These are phyloP conservation scores for Calameuta filiformis DNA, from an alignment of 2,888 invertebrate genomes.

Conservation along the genomic window DNA sequence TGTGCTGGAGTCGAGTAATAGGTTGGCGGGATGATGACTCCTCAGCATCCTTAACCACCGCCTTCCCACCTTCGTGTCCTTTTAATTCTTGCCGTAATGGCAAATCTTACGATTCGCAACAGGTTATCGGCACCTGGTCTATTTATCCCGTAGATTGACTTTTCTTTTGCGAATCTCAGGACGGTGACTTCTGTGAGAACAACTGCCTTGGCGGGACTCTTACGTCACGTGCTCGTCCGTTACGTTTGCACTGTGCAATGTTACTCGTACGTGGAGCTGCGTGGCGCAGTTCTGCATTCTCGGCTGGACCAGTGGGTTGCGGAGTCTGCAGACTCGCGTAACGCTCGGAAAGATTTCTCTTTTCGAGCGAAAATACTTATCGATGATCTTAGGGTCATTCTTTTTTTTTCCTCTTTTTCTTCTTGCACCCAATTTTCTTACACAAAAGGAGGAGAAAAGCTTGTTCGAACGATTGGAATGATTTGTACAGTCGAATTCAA, in stretches of 20 bases:
- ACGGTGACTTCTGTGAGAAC: not conserved
- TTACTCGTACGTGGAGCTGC: not conserved
- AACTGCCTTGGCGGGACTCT: not conserved
- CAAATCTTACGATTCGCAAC: conserved; percentile 11
- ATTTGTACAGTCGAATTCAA: not conserved
- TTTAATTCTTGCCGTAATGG: not conserved
- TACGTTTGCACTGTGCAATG: not conserved
- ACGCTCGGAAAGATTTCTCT: not conserved
- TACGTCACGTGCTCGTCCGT: not conserved
- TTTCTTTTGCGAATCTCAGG: conserved; percentile 12
- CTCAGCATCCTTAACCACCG: not conserved
- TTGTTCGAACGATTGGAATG: not conserved
- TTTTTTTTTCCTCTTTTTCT: not conserved
- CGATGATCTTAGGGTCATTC: not conserved
- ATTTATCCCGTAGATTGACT: conserved; percentile 11
- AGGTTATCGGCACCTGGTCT: conserved; percentile 18
- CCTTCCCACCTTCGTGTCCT: not conserved
- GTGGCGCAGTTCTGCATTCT: not conserved
- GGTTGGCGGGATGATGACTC: not conserved
- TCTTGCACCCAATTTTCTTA: not conserved
- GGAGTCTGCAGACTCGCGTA: not conserved
- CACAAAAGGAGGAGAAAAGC: not conserved
- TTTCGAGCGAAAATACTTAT: not conserved
- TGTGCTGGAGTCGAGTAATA: not conserved
- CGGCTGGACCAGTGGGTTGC: not conserved